phyloP scores from a whole-genome alignment of 2,797 vertebrate genomes.

The Danio jaintianensis region DNA sequence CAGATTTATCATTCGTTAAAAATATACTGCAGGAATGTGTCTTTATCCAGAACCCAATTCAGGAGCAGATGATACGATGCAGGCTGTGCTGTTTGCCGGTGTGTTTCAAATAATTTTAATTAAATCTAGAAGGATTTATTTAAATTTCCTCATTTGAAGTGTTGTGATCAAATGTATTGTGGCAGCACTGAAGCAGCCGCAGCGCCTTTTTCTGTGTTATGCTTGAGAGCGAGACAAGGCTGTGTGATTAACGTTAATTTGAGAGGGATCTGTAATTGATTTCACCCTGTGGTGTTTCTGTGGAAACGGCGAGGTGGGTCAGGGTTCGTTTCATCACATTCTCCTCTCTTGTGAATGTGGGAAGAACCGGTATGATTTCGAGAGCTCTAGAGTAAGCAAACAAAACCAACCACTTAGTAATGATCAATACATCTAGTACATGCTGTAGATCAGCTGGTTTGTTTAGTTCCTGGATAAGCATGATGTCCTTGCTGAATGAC shows the following conservation, averaged over 20 bases:
- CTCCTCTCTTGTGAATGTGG: slow-evolving; percentile 36
- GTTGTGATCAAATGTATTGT: slow-evolving; percentile 47
- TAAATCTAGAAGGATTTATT: slow-evolving; percentile 26
- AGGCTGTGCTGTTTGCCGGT: slow-evolving; percentile 8
- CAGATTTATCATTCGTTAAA: neutral
- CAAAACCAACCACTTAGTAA: slow-evolving; percentile 35
- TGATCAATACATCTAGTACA: slow-evolving; percentile 27
- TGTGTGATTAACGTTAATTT: slow-evolving; percentile 57
- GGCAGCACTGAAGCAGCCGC: neutral
- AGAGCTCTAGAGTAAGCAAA: slow-evolving; percentile 33
- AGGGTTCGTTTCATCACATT: slow-evolving; percentile 37
- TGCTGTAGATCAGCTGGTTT: slow-evolving; percentile 26
- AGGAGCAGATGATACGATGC: neutral
- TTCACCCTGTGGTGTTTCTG: slow-evolving; percentile 52
- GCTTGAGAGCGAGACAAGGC: slow-evolving; percentile 22
- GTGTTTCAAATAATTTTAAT: slow-evolving; percentile 30
- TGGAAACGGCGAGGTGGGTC: slow-evolving; percentile 53
- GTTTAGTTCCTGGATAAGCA: slow-evolving; percentile 6
- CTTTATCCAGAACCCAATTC: slow-evolving; percentile 4
- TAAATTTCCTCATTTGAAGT: slow-evolving; percentile 40
- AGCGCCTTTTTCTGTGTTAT: slow-evolving; percentile 2
- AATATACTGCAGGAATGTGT: slow-evolving; percentile 11
- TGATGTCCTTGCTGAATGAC: slow-evolving; percentile 13
- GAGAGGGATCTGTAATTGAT: slow-evolving; percentile 59
- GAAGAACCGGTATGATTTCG: slow-evolving; percentile 24